Conservation (phyloP, 1,140 invertebrate genomes). For the Drosophila repletoides region DNA sequence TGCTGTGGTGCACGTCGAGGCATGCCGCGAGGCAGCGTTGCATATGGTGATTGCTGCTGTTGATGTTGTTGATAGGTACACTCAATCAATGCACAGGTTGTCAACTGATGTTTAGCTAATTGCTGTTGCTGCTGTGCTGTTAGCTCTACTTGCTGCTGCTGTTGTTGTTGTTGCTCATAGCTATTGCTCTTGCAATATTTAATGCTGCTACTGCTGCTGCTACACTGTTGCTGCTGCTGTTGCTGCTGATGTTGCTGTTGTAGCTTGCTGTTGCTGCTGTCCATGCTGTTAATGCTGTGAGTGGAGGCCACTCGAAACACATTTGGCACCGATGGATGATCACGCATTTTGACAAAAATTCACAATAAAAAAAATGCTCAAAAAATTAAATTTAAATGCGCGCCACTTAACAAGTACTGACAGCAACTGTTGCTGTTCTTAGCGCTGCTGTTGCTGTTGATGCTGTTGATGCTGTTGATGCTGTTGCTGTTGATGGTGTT, state of each 20-base stretch:
- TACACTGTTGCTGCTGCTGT: constrained; percentile 7
- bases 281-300: constrained; percentile 68
- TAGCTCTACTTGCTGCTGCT: constrained; percentile 14
- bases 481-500: not conserved
- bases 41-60: constrained; percentile 68
- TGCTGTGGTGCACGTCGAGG: constrained; percentile 22
- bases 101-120: constrained; percentile 56
- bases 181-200: constrained; percentile 22
- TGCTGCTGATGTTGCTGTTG: constrained; percentile 33
- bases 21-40: constrained; percentile 59
- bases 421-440: not conserved
- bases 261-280: constrained; percentile 10
- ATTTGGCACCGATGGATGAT: constrained; percentile 77
- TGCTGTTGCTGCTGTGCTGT: constrained; percentile 24
- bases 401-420: constrained; percentile 28
- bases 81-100: constrained; percentile 70
- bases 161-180: constrained; percentile 41
- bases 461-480: not conserved
- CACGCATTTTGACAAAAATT: constrained; percentile 54
- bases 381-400: constrained; percentile 19
- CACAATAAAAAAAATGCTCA: not conserved
- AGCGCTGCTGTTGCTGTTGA: not conserved
- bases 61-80: constrained; percentile 37
- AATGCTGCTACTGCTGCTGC: constrained; percentile 18
- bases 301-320: constrained; percentile 78